phyloP scores from a whole-genome alignment of 2,113 vertebrate genomes.

The Mugil cephalus region DNA sequence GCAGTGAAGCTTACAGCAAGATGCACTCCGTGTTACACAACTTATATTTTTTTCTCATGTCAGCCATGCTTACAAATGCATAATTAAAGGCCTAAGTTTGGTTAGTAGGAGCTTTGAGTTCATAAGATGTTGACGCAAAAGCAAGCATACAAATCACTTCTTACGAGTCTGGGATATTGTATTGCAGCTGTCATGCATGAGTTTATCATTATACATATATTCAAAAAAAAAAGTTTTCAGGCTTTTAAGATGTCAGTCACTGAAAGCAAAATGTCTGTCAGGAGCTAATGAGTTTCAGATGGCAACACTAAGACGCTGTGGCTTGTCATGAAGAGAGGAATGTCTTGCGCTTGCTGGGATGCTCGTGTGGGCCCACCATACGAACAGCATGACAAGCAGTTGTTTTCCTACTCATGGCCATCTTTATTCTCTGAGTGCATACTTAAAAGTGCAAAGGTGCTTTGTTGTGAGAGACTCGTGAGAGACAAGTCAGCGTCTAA shows the following conservation, averaged over 20 bases:
- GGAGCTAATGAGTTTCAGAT: conserved; percentile 56
- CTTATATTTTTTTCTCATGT: conserved; percentile 39
- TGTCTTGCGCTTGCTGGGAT: conserved; percentile 46
- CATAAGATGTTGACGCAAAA: conserved; percentile 2
- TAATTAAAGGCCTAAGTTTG: conserved; percentile 56
- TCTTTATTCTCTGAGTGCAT: conserved; percentile 56
- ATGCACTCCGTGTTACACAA: conserved; percentile 37
- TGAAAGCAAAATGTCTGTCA: conserved; percentile 44
- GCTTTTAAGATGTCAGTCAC: conserved; percentile 45
- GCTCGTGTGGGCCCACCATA: conserved; percentile 32
- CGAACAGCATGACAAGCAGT: conserved; percentile 25
- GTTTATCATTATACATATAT: neutral
- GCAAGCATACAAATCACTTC: neutral
- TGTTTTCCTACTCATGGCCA: conserved; percentile 52
- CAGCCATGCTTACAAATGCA: conserved; percentile 48
- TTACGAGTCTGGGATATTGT: conserved; percentile 20
- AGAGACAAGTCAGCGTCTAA: conserved; percentile 33
- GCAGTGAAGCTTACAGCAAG: conserved; percentile 21
- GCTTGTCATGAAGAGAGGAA: conserved; percentile 50
- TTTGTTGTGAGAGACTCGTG: conserved; percentile 58
- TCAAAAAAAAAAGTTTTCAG: conserved; percentile 14
- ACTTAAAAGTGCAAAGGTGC: conserved; percentile 19
- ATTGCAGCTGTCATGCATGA: conserved; percentile 41
- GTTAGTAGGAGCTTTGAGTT: conserved; percentile 14
- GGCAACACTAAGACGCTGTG: conserved; percentile 45